phyloP scores from a whole-genome alignment of 92 coral and sea anemone species.

The Epizoanthus ramosus region DNA sequence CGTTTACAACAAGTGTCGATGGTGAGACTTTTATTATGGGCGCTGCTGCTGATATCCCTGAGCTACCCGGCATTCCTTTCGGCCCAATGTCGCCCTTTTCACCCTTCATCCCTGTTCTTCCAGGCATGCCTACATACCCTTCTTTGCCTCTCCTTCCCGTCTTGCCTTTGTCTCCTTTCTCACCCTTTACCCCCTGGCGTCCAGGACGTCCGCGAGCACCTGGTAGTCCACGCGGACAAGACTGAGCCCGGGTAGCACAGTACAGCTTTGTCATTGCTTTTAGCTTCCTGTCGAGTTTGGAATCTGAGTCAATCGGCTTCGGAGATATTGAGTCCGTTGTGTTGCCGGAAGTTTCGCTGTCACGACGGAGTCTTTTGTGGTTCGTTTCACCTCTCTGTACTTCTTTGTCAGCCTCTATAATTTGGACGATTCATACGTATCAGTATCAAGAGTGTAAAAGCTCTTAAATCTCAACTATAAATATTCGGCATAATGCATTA shows the following conservation, averaged over 20 bases:
- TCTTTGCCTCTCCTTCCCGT: constrained; percentile 27
- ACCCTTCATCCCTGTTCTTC: constrained; percentile 19
- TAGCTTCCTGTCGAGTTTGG: constrained; percentile 15
- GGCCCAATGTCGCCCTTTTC: constrained; percentile 31
- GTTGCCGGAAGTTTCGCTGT: background rate
- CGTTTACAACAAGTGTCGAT: constrained; percentile 21
- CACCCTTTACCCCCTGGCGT: constrained; percentile 13
- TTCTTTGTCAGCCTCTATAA: background rate
- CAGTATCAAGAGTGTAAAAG: background rate
- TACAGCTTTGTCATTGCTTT: constrained; percentile 24
- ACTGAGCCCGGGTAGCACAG: constrained; percentile 36
- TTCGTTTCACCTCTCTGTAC: background rate
- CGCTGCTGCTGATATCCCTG: constrained; percentile 27
- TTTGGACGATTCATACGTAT: background rate
- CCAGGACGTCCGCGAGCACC: constrained; percentile 35
- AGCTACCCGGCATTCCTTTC: constrained; percentile 9
- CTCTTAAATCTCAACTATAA: background rate
- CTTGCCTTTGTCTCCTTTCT: constrained; percentile 22
- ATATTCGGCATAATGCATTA: no score
- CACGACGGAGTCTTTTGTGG: constrained; percentile 9
- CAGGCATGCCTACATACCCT: constrained; percentile 30
- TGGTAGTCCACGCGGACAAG: constrained; percentile 39
- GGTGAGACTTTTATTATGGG: constrained; percentile 17
- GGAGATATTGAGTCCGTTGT: background rate
- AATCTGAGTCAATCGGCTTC: background rate